Conservation (phyloP, 2,113 vertebrate genomes). For the Leucosticte australis region DNA sequence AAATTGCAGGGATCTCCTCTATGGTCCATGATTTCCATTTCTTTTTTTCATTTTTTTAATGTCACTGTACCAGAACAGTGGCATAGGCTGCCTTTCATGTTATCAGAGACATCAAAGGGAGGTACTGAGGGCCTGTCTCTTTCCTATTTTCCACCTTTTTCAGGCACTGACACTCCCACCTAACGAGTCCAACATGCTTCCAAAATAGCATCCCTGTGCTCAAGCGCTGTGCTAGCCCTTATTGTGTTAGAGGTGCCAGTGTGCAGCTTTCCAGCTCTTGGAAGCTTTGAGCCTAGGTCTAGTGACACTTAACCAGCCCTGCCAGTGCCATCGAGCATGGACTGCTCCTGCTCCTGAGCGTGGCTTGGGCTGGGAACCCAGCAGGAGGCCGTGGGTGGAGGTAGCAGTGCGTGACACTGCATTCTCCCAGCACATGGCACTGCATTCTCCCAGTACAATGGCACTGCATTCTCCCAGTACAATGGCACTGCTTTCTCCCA, state of each 20-base stretch:
- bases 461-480: too few relatives aligned
- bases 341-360: not conserved
- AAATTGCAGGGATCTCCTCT: slow-evolving; percentile 12
- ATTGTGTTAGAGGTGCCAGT: accelerated
- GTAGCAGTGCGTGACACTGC: not conserved
- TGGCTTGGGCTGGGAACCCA: not conserved
- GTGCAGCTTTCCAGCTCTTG: not conserved
- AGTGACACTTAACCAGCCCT: not conserved
- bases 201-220: not conserved
- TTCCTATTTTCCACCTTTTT: not conserved
- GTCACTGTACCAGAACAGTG: not conserved
- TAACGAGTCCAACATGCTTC: not conserved
- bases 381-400: accelerated
- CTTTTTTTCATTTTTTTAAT: not conserved
- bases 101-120: not conserved
- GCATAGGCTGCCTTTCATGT: not conserved
- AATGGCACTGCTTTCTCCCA: accelerated
- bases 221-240: accelerated
- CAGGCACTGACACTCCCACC: not conserved
- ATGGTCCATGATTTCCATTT: not conserved
- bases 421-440: not conserved
- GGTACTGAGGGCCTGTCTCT: not conserved
- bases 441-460: too few relatives aligned
- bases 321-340: accelerated
- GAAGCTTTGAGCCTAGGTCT: not conserved